These are phyloP conservation scores for Drosophila suboccidentalis DNA, from an alignment of 2,888 invertebrate species.

Conservation along the genomic window DNA sequence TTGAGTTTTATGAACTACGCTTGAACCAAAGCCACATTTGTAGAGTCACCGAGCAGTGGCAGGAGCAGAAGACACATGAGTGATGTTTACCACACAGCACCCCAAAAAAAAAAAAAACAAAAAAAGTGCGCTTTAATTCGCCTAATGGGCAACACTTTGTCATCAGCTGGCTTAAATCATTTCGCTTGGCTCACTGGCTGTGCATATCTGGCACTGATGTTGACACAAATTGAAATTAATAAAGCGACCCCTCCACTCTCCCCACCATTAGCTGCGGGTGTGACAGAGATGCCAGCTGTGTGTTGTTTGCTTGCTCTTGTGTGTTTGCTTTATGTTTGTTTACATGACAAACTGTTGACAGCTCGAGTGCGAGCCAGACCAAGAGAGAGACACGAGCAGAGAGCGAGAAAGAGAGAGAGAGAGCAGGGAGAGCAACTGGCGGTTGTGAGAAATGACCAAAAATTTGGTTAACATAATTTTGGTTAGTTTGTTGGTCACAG, in stretches of 20 bases:
- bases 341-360: constrained; percentile 75
- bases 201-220: constrained; percentile 71
- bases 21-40: constrained; percentile 43
- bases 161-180: constrained; percentile 80
- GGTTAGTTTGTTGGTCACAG: constrained; percentile 59
- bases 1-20: constrained; percentile 70
- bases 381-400: background rate
- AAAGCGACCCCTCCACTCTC: constrained; percentile 46
- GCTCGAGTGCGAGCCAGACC: background rate
- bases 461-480: constrained; percentile 67
- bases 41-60: constrained; percentile 1
- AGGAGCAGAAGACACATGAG: constrained; percentile 31
- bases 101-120: constrained; percentile 47
- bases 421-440: constrained; percentile 7
- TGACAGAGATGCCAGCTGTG: constrained; percentile 12
- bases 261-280: constrained; percentile 29
- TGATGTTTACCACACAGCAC: constrained; percentile 41
- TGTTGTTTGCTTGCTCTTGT: constrained; percentile 19
- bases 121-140: constrained; percentile 66
- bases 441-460: constrained; percentile 62
- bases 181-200: constrained; percentile 48
- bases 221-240: constrained; percentile 81
- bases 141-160: constrained; percentile 76
- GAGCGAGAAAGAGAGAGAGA: background rate
- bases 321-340: constrained; percentile 38